Evolutionary conservation across 2,888 invertebrate species (phyloP).

Genomic region (Schizaphis graminum): DNA sequence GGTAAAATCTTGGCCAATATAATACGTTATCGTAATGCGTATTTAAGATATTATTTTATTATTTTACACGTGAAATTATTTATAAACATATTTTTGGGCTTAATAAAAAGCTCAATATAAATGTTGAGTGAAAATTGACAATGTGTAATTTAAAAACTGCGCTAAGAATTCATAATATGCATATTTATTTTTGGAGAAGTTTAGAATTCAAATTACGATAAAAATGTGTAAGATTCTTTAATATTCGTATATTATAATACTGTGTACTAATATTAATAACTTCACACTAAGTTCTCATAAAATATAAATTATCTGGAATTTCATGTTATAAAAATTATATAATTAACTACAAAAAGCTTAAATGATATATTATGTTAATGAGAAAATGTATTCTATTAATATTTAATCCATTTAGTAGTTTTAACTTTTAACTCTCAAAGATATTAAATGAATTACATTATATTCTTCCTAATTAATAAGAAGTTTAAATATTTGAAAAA

Average conservation of each 20-base stretch:
- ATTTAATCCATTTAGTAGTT: neutral
- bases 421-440: neutral
- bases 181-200: conserved; percentile 8
- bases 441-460: neutral
- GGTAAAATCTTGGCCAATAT: neutral
- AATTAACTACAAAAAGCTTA: neutral
- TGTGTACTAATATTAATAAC: neutral
- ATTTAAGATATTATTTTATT: neutral
- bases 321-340: neutral
- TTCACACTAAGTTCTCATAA: neutral
- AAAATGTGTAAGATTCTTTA: conserved; percentile 30
- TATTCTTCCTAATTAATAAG: neutral
- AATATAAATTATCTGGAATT: neutral
- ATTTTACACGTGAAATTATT: neutral
- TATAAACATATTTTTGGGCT: neutral
- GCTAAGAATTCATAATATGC: neutral
- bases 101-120: neutral
- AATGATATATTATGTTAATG: neutral
- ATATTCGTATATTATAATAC: neutral
- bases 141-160: neutral
- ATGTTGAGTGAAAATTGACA: neutral
- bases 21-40: neutral
- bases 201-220: neutral
- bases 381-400: neutral
- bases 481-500: neutral